Base-by-base conservation (phyloP, 2,113 vertebrate genomes). In the Mormyrus lacerda region DNA sequence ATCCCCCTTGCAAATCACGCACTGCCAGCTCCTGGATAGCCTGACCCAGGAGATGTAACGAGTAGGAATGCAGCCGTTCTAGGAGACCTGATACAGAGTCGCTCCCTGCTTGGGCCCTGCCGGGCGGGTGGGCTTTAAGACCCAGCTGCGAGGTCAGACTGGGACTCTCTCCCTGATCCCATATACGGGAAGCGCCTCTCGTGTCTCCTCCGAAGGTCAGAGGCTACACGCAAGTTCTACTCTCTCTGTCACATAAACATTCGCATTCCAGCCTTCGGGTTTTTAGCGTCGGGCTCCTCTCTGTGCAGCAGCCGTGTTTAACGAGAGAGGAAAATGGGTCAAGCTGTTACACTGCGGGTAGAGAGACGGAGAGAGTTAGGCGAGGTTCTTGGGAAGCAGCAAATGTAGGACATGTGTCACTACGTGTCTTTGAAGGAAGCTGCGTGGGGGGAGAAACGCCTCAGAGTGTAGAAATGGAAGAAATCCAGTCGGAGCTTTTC, bases 371-470 rank as follows among this genome's bases (percentile, higher is more conserved):
- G 82, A 17, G 42, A 84, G 42, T n/a, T 11, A 1, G 39, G 44
- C 19, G 11, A 45, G 24, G 48, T 31, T 86, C 53, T 17, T 31
- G 85, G 48, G 87, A 44, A 88, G 21, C 31, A 31, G 39, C n/a
- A 24, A 27, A 88, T 88, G 27, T 88, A 65, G 50, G 86, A 87
- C 51, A 10, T 69, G 82, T 69, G 44, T 65, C 27, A 88, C 45
- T 45, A 17, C 15, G 17, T 47, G 65, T 21, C 10, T 61, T 87
- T 58, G 51, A 27, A 87, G 50, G 27, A 55, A 21, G 53, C n/a
- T 31, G 85, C 1, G 53, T n/a, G n/a, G 15, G 85, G 51, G 31
- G 3, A 44, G 53, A 87, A 84, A 55, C 0, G 6, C 51, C 51
- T 58, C 24, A 84, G 82, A 84, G 6, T 53, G 53, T 42, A 3